Conservation (phyloP, 2,113 vertebrate species). For the Speoplatyrhinus poulsoni region DNA sequence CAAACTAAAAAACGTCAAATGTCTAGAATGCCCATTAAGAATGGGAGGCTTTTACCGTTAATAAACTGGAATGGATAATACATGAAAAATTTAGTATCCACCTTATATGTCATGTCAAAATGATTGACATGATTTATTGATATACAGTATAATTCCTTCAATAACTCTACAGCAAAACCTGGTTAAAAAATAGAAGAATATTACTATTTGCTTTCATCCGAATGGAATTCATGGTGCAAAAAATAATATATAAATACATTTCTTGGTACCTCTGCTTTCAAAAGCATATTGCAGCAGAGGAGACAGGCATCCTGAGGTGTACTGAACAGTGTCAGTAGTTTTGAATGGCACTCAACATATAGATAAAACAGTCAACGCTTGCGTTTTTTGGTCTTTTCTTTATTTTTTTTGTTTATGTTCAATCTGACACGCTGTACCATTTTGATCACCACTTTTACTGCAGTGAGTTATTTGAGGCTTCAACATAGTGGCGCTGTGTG, state of each 20-base stretch:
- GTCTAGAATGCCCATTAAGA: not conserved
- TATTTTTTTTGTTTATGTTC: not conserved
- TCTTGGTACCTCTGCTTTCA: slow-evolving; percentile 34
- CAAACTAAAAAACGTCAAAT: slow-evolving; percentile 17
- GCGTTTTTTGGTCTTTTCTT: not conserved
- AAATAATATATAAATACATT: slow-evolving; percentile 26
- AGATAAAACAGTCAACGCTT: slow-evolving; percentile 15
- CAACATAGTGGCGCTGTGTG: slow-evolving; percentile 3
- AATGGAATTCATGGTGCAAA: slow-evolving; percentile 5
- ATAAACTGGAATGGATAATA: slow-evolving; percentile 1
- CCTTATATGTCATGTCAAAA: not conserved
- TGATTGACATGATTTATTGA: slow-evolving; percentile 4
- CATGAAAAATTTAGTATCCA: not conserved
- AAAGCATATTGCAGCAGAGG: slow-evolving; percentile 40
- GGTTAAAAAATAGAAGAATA: not conserved
- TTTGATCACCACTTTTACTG: not conserved
- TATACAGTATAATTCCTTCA: slow-evolving; percentile 3
- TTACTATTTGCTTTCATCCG: not conserved
- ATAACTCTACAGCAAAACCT: slow-evolving; percentile 10
- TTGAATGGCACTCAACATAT: slow-evolving; percentile 37
- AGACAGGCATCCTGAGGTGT: slow-evolving; percentile 46
- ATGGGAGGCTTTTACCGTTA: slow-evolving; percentile 4
- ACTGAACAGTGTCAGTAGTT: slow-evolving; percentile 22
- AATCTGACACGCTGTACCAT: not conserved
- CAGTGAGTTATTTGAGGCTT: not conserved